Percentiles rank a stretch among this genome's conserved stretches.
These are phyloP conservation scores for Ostrea denselamellosa DNA, from an alignment of 1,140 invertebrate species.

Conservation along the genomic window DNA sequence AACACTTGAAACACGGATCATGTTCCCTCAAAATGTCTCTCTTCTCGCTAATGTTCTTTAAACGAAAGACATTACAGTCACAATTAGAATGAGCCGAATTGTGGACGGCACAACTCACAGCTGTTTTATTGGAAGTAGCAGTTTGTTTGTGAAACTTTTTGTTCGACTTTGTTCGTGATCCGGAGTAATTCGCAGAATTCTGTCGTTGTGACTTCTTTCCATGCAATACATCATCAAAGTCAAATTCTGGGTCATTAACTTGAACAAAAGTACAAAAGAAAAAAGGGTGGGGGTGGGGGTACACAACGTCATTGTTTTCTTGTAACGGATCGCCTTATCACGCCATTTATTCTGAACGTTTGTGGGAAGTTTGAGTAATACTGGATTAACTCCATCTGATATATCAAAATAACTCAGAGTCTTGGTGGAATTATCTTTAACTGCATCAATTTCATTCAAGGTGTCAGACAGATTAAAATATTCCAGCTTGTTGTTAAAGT, in stretches of 20 bases:
- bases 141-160: constrained; percentile 27
- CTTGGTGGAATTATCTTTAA: constrained; percentile 49
- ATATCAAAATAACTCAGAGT: constrained; percentile 51
- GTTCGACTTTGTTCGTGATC: constrained; percentile 12
- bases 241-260: constrained; percentile 51
- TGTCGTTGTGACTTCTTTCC: too few species aligned
- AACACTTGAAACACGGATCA: constrained; percentile 56
- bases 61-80: constrained; percentile 56
- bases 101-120: neutral
- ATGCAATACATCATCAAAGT: too few species aligned
- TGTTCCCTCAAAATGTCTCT: constrained; percentile 51
- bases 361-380: constrained; percentile 49
- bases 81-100: constrained; percentile 22
- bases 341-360: constrained; percentile 52
- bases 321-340: constrained; percentile 49
- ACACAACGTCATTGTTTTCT: constrained; percentile 45
- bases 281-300: constrained; percentile 48
- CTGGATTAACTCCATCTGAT: constrained; percentile 45
- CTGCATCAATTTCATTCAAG: too few species aligned
- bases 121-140: constrained; percentile 33
- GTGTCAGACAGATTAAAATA: too few species aligned
- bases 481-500: too few species aligned
- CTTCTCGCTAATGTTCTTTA: constrained; percentile 44
- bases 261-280: constrained; percentile 51
- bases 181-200: neutral